phyloP scores from a whole-genome alignment of 2,113 vertebrate genomes.

The Corythaixoides concolor region DNA sequence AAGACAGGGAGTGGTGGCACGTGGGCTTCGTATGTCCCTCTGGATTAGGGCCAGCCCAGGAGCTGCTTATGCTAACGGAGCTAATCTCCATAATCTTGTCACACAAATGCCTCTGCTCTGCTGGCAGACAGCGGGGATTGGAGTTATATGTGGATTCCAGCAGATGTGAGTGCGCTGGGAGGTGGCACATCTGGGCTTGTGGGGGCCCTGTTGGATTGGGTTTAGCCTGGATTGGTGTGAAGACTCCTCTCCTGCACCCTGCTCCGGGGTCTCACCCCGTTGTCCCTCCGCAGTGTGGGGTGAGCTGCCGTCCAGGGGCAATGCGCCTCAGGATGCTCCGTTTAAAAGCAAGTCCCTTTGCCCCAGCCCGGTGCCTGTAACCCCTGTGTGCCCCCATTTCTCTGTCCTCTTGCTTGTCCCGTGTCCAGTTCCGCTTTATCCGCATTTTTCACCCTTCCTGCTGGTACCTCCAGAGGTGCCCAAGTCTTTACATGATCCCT shows the following conservation, averaged over 20 bases:
- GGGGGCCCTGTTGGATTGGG: not conserved
- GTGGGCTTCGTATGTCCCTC: not conserved
- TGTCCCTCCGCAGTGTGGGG: fast-evolving
- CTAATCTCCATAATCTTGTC: slow-evolving; percentile 20
- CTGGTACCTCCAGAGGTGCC: not conserved
- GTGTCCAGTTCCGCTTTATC: not conserved
- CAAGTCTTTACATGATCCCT: not conserved
- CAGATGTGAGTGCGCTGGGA: not conserved
- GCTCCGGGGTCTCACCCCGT: fast-evolving
- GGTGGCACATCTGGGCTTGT: not conserved
- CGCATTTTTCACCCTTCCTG: not conserved
- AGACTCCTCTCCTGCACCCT: not conserved
- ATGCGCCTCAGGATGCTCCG: fast-evolving
- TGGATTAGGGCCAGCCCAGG: slow-evolving; percentile 52
- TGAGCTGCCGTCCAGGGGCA: not conserved
- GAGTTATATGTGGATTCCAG: not conserved
- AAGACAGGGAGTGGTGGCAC: not conserved
- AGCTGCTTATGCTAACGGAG: slow-evolving; percentile 22
- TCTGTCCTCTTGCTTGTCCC: fast-evolving
- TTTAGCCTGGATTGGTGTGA: not conserved
- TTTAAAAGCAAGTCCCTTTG: not conserved
- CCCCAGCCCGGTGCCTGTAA: no score
- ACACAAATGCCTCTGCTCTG: not conserved
- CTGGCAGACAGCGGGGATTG: not conserved
- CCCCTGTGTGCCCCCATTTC: not conserved